Evolutionary conservation across 2,113 vertebrate genomes (phyloP), one percentile per base, ranked within the genome.

Genomic region (Strix aluco): DNA sequence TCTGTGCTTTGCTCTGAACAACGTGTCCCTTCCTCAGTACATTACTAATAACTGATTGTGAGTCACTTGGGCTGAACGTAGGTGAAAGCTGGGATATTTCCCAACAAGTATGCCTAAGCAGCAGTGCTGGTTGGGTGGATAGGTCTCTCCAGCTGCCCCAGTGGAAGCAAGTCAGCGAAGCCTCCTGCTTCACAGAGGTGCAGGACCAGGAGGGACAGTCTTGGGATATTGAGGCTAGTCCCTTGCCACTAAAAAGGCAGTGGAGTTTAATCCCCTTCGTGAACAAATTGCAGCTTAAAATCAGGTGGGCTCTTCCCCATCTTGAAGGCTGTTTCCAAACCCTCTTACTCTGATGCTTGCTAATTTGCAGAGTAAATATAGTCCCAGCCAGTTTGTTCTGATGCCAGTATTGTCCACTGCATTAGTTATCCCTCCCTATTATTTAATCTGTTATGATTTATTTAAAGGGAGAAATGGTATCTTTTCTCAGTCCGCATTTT

Each of bases 41-140:
- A 2, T 96, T 90, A n/a, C 44, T 74, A 88, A 74, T 77, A 65
- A 78, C 27, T 70, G 77, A 9, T 42, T 40, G n/a, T 96, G 93
- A 96, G 57, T 95, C 95, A 96, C 87, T 85, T 22, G n/a, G 52
- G 78, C 70, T 87, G 58, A 79, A 65, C 1, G 34, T 75, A 91
- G 86, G 70, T 91, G 90, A 82, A 96, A 95, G 46, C 81, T 96
- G 93, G 92, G 96, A 58, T 90, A 42, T 58, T 90, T 96, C 84
- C 71, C 61, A 81, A 0, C 15, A 25, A 65, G 23, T 32, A 54
- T 20, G 19, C 71, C n/a, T 46, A 8, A 90, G n/a, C 11, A 3
- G 20, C 0, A 0, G 9, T 65, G 52, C n/a, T 89, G 77, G 30
- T 34, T 95, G 77, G 8, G 13, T 47, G 16, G 62, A 27, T 57